Evolutionary conservation across 2,888 invertebrate genomes (phyloP).

Genomic region (Papilio demoleus): DNA sequence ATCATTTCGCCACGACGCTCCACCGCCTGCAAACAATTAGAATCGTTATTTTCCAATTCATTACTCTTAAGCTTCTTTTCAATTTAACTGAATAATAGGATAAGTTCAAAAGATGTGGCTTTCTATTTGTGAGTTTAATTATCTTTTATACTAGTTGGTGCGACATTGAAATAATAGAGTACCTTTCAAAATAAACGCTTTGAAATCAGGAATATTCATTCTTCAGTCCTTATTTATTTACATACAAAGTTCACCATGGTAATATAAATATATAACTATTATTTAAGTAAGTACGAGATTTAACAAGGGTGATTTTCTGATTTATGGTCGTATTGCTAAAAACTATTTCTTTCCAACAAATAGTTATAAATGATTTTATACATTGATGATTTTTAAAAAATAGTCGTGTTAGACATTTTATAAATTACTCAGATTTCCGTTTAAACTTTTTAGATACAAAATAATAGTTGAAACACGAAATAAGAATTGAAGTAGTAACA

Average conservation of each 20-base stretch:
- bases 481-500: background rate
- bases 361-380: too few relatives aligned
- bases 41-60: background rate
- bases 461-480: background rate
- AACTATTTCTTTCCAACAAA: too few relatives aligned
- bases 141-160: background rate
- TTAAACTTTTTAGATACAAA: background rate
- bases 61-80: background rate
- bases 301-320: background rate
- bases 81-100: slow-evolving; percentile 1
- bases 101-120: background rate
- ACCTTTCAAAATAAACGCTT: background rate
- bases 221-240: background rate
- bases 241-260: background rate
- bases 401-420: too few relatives aligned
- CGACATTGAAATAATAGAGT: background rate
- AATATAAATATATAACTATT: background rate
- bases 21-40: slow-evolving; percentile 84
- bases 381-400: too few relatives aligned
- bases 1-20: slow-evolving; percentile 98
- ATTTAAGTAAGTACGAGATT: background rate
- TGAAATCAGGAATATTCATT: background rate
- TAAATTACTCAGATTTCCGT: background rate
- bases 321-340: too few relatives aligned
- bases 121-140: background rate